Evolutionary conservation across 2,888 invertebrate species (phyloP), one percentile per base, ranked within the genome.

Genomic region (Mechanitis messenoides): DNA sequence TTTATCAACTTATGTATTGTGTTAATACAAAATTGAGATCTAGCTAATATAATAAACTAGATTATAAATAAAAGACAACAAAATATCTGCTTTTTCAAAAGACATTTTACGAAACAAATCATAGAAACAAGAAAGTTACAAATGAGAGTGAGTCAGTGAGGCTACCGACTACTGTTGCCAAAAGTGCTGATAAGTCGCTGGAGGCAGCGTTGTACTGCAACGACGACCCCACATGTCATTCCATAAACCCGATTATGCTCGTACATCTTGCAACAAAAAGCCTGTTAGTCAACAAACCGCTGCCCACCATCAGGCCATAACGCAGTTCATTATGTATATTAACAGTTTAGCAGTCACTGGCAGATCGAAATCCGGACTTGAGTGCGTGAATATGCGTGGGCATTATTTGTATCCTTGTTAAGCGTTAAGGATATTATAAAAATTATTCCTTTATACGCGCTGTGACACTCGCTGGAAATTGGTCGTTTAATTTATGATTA

Each of bases 291-390:
- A 87, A 83, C 87, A 79, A 69, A 75, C 72, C 76, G 79, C 86
- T 84, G 83, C 85, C 85, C 83, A 84, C 85, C 82, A 80, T 74
- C 77, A 76, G 81, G 75, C 79, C 84, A 85, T 88, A 87, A 87
- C 84, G 77, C 88, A 90, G 89, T 88, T 88, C 90, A 90, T 90
- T 89, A 90, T 89, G 89, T 88, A 89, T 86, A 87, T 87, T 89
- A 90, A 90, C 90, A 89, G 89, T 87, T 89, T 87, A 89, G 90
- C 90, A 88, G 88, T 81, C 86, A 84, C 82, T 85, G 86, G 81
- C 80, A 80, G 77, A 76, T 71, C 77, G 74, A 82, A 81, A 84
- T 81, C 83, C 84, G 78, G 83, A 87, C 83, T 87, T 89, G 74
- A 83, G 82, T 74, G 87, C 84, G 89, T 87, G 87, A 89, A 89